A percentile compares a stretch with the other conserved stretches of the same genome.
Conservation (phyloP, 2,113 vertebrate genomes). For the Xenopus borealis region DNA sequence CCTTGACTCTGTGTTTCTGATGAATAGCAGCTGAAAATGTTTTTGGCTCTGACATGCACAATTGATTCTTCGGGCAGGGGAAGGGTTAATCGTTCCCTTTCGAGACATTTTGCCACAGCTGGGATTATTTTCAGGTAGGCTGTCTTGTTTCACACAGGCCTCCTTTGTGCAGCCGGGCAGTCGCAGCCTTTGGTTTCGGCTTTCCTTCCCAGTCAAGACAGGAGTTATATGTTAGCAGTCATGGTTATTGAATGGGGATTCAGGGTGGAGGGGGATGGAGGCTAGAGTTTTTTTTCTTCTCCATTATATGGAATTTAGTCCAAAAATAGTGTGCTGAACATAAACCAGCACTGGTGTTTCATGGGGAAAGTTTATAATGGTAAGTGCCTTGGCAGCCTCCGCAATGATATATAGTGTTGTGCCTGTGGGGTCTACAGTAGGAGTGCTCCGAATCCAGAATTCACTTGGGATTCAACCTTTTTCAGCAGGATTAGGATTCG, state of each 20-base stretch:
- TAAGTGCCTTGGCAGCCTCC: too few species aligned
- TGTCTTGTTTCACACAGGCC: slow-evolving; percentile 27
- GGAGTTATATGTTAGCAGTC: slow-evolving; percentile 36
- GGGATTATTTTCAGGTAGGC: slow-evolving; percentile 46
- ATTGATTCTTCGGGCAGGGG: slow-evolving; percentile 8
- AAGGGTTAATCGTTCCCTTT: slow-evolving; percentile 1
- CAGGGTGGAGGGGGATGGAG: slow-evolving; percentile 19
- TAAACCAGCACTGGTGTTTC: too few species aligned
- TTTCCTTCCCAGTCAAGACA: slow-evolving; percentile 32
- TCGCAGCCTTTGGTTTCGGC: slow-evolving; percentile 36
- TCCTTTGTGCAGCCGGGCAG: slow-evolving; percentile 38
- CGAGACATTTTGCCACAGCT: slow-evolving; percentile 29
- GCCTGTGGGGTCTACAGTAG: too few species aligned
- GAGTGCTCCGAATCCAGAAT: too few species aligned
- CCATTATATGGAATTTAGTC: not conserved
- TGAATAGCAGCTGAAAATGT: not conserved
- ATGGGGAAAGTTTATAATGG: too few species aligned
- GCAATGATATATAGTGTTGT: too few species aligned
- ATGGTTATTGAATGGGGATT: slow-evolving; percentile 23
- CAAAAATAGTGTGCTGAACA: too few species aligned
- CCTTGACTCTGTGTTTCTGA: not conserved
- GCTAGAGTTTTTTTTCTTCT: not conserved
- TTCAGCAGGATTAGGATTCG: too few species aligned
- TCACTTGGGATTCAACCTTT: too few species aligned
- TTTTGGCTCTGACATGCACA: not conserved